A percentile compares a stretch with the other conserved stretches of the same genome.
phyloP scores from a whole-genome alignment of 2,113 vertebrate genomes.

The Alethe diademata region DNA sequence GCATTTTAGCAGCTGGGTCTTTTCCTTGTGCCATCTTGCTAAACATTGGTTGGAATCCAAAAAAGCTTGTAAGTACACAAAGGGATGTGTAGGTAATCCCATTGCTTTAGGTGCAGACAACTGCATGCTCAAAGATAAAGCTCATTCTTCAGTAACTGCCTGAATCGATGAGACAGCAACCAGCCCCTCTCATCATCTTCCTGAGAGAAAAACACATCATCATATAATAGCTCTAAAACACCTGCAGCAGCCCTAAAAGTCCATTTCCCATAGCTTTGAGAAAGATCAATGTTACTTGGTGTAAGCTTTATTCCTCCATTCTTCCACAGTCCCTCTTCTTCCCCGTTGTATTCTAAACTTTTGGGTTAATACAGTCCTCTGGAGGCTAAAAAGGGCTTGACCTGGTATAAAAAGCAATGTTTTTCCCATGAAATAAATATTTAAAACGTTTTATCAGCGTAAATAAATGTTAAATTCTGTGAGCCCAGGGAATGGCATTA shows the following conservation, averaged over 20 bases:
- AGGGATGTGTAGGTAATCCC: background rate
- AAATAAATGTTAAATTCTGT: slow-evolving; percentile 45
- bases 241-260: background rate
- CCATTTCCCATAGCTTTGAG: background rate
- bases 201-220: background rate
- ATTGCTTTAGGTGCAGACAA: background rate
- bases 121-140: background rate
- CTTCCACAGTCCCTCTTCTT: background rate
- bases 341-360: background rate
- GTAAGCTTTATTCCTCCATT: background rate
- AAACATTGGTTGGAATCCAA: slow-evolving; percentile 4
- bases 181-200: background rate
- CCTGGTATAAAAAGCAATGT: background rate
- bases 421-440: slow-evolving; percentile 31
- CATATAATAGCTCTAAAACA: background rate
- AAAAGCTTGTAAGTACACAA: background rate
- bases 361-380: background rate
- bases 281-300: background rate
- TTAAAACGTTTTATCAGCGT: background rate
- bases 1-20: background rate
- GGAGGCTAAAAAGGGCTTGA: background rate
- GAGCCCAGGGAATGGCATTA: slow-evolving; percentile 9
- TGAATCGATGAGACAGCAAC: background rate
- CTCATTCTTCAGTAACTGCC: background rate
- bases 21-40: background rate